Base-by-base conservation (phyloP, 2,888 invertebrate species). In the Caenorhabditis sp. region DNA sequence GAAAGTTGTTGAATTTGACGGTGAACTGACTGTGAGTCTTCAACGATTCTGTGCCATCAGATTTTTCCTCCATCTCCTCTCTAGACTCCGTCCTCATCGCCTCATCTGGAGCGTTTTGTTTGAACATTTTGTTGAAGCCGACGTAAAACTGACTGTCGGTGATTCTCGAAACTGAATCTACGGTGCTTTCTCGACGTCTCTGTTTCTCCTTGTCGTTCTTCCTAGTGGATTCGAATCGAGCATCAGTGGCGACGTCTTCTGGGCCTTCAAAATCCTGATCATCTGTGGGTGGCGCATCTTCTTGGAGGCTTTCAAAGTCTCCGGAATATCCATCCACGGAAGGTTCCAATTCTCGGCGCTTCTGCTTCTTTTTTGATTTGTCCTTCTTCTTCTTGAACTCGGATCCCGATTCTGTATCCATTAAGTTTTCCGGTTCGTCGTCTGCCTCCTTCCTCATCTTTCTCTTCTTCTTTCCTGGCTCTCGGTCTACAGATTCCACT, bases 401-500 rank as follows among this genome's bases (percentile, higher is more conserved):
- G 26, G 19, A 19, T 26, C 26, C 54, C 10, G 26, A 24, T 26
- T 26, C 54, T 54, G 54, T 3, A 26, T 24, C 35, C n/a, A 3
- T 5, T 2, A 59, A 2, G 31, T 58, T 24, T 19, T 59, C 38
- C 19, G 19, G 38, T 28, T 28, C 2, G n/a, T 56, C n/a, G n/a
- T n/a, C n/a, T n/a, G n/a, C n/a, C n/a, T n/a, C 56, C 16, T 56
- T 10, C 16, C 7, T 44, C 31, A 44, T 10, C 54, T n/a, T n/a
- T n/a, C n/a, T n/a, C n/a, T n/a, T n/a, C n/a, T n/a, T n/a, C n/a
- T n/a, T 26, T 5, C 26, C 2, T 1, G 1, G 3, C 14, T 28
- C 24, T 56, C 56, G 4, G 56, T 10, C 26, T 59, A 35, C 59
- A 59, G 59, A 35, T 35, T 35, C 35, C 16, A 22, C 66, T 49